phyloP scores from a whole-genome alignment of 2,113 vertebrate genomes.

The Caranx melampygus region DNA sequence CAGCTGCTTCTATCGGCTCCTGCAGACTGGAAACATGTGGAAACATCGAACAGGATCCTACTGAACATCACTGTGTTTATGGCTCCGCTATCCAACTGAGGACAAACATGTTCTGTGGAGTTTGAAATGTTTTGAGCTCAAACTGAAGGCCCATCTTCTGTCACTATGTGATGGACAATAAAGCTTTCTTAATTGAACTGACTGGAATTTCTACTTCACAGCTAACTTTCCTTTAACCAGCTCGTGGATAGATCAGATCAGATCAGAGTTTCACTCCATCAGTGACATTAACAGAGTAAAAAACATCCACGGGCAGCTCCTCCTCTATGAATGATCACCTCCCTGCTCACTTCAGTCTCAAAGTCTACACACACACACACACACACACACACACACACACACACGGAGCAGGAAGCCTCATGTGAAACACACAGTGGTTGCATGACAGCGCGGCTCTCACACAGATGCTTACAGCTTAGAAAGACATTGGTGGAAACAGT shows the following conservation, averaged over 20 bases:
- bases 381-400: not conserved
- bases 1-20: not conserved
- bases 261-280: not conserved
- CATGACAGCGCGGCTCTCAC: constrained; percentile 6
- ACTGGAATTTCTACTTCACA: no score
- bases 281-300: not conserved
- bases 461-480: constrained; percentile 30
- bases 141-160: no score
- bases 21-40: not conserved
- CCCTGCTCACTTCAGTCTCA: no score
- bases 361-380: no score
- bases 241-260: no score
- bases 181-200: no score
- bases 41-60: not conserved
- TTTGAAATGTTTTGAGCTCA: no score
- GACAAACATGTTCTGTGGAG: no score
- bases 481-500: constrained; percentile 30
- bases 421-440: constrained; percentile 24
- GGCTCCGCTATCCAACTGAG: not conserved
- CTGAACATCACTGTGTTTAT: not conserved
- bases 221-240: no score
- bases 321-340: not conserved
- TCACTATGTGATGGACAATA: no score
- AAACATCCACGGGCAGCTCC: not conserved
- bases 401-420: not conserved